Percentiles rank a stretch among this genome's conserved stretches.
phyloP scores from a whole-genome alignment of 2,888 invertebrate genomes.

The Thera obeliscata region DNA sequence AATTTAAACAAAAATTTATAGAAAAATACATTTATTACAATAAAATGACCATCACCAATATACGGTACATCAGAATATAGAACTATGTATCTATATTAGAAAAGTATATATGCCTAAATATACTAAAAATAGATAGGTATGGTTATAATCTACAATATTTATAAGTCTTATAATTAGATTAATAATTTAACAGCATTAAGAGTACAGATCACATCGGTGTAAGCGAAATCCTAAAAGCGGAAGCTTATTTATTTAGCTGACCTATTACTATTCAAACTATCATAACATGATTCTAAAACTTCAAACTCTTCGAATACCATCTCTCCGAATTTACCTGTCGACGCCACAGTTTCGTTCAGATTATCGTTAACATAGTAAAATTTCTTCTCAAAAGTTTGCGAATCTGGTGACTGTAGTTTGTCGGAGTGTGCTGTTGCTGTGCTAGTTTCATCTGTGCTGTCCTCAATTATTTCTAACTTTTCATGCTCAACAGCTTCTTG shows the following conservation, averaged over 20 bases:
- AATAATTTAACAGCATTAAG: slow-evolving; percentile 79
- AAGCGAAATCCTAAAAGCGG: slow-evolving; percentile 64
- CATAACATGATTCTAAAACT: slow-evolving; percentile 86
- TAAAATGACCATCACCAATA: slow-evolving; percentile 77
- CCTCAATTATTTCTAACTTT: slow-evolving; percentile 44
- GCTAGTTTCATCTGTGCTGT: slow-evolving; percentile 46
- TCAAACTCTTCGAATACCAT: slow-evolving; percentile 94
- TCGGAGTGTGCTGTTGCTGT: slow-evolving; percentile 48
- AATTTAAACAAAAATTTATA: slow-evolving; percentile 36
- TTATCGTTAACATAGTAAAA: slow-evolving; percentile 86
- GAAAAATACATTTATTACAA: slow-evolving; percentile 66
- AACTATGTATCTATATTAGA: slow-evolving; percentile 45
- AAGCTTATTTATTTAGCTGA: slow-evolving; percentile 68
- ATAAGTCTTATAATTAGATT: slow-evolving; percentile 57
- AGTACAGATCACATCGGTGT: slow-evolving; percentile 79
- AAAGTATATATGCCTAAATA: slow-evolving; percentile 39
- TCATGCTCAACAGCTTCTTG: slow-evolving; percentile 46
- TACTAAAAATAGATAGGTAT: slow-evolving; percentile 39
- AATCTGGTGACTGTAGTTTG: slow-evolving; percentile 54
- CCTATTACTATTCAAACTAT: slow-evolving; percentile 85
- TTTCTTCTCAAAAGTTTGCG: slow-evolving; percentile 81
- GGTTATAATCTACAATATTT: slow-evolving; percentile 51
- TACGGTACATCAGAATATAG: slow-evolving; percentile 63
- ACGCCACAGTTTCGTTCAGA: slow-evolving; percentile 81
- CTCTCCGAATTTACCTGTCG: slow-evolving; percentile 88